Base-by-base conservation (phyloP, 2,888 invertebrate genomes). In the Eupithecia pulchellata region DNA sequence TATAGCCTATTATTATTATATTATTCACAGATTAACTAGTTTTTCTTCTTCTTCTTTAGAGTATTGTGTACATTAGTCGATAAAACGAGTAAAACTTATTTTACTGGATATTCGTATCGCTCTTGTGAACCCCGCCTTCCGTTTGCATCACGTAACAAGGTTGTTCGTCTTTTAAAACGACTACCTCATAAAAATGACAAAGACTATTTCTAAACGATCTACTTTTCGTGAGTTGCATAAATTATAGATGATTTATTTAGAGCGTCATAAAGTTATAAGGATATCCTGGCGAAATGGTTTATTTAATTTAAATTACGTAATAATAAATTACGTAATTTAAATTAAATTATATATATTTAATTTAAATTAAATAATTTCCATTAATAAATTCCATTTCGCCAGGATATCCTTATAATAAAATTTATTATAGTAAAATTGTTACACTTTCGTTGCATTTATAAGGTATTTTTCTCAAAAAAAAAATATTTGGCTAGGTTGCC, bases 61-160 rank as follows among this genome's bases (percentile, higher is more conserved):
- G n/a, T 42, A n/a, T 20, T 20, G 8, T 47, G 2, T 20, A 47
- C 20, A 20, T 47, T 20, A 47, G 20, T 20, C n/a, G 32, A 30
- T 30, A 57, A 14, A 57, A 11, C 6, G 4, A 20, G 4, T n/a
- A 29, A n/a, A 30, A 1, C 14, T n/a, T 30, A 32, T 58, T 60
- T 20, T 34, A 17, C 13, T 61, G 4, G 4, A 52, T 25, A 36
- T 20, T 61, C 11, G 36, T 6, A 34, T 60, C 4, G 34, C 61
- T 61, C 61, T 13, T 34, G 61, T 61, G 61, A 34, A 25, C 13
- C 34, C 3, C 6, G 25, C 34, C 61, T 61, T 61, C 20, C n/a
- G 17, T 92, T 93, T 92, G 89, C 93, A 89, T 90, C 93, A 92
- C 86, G 86, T 86, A 86, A 85, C 83, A 84, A 87, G 88, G 88